A percentile compares a stretch with the other conserved stretches of the same genome.
Conservation (phyloP, 1,140 invertebrate species). For the Pseudoatta argentina region DNA sequence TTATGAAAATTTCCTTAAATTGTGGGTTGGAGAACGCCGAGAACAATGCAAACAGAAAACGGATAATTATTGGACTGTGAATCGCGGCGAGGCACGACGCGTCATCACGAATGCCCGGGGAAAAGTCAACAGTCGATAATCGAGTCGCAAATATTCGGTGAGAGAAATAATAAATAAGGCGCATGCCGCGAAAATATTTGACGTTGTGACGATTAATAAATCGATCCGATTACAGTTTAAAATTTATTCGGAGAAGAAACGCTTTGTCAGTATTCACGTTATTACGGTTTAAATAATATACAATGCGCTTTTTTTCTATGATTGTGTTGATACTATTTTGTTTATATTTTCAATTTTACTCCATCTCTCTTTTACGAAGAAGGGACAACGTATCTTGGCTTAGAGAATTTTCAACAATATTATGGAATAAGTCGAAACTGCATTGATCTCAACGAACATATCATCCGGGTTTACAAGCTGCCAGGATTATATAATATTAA, state of each 20-base stretch:
- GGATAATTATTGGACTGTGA: conserved; percentile 79
- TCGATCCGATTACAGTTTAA: conserved; percentile 24
- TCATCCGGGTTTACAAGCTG: background rate
- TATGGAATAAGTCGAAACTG: conserved; percentile 5
- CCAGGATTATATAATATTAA: background rate
- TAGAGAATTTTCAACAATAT: background rate
- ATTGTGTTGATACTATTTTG: background rate
- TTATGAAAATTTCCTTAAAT: conserved; percentile 80
- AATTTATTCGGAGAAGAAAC: background rate
- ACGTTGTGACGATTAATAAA: conserved; percentile 31
- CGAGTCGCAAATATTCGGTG: conserved; percentile 49
- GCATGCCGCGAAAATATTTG: conserved; percentile 5
- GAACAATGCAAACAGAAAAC: conserved; percentile 81
- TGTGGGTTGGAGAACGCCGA: conserved; percentile 70
- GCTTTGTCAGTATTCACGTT: background rate
- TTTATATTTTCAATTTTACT: conserved; percentile 12
- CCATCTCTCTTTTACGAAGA: background rate
- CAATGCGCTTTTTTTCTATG: background rate
- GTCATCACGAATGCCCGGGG: conserved; percentile 32
- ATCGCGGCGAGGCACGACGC: conserved; percentile 62
- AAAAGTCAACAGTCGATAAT: conserved; percentile 58
- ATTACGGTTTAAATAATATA: conserved; percentile 16
- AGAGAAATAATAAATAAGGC: conserved; percentile 46
- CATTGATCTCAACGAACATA: background rate
- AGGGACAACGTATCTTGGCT: background rate